These are phyloP conservation scores for Taenaris catops DNA, from an alignment of 2,888 invertebrate species.

Conservation along the genomic window DNA sequence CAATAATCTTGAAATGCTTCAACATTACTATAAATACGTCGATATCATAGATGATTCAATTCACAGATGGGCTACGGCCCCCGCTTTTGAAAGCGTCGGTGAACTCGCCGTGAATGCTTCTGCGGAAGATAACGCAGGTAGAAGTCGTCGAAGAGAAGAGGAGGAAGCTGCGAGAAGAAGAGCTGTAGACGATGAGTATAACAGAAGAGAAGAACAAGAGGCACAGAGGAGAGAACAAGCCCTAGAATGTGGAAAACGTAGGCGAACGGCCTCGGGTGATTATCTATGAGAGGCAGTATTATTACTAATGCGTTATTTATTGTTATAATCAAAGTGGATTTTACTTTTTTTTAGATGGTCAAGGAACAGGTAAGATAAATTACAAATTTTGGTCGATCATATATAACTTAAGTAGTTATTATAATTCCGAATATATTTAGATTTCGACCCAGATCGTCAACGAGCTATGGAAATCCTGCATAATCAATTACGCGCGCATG, in stretches of 20 bases:
- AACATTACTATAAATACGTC: no score
- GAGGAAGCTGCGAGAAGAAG: background rate
- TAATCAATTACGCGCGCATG: slow-evolving; percentile 37
- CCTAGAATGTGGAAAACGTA: slow-evolving; percentile 1
- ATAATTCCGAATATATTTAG: no score
- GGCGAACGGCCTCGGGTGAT: background rate
- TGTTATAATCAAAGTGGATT: no score
- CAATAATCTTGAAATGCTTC: no score
- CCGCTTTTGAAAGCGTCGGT: background rate
- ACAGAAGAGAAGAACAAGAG: slow-evolving; percentile 3
- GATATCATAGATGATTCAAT: no score
- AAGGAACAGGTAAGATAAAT: slow-evolving; percentile 2
- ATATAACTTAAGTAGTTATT: no score
- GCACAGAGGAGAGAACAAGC: background rate
- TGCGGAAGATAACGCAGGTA: slow-evolving; percentile 4
- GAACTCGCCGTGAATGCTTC: no score
- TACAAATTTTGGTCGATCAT: no score
- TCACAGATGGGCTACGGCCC: no score
- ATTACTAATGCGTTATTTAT: no score
- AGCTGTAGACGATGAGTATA: background rate
- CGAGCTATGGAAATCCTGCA: slow-evolving; percentile 41
- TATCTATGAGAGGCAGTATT: no score
- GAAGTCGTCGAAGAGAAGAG: background rate
- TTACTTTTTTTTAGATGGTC: slow-evolving; percentile 6
- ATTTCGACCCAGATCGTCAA: slow-evolving; percentile 38